Percentiles rank a stretch among this genome's conserved stretches.
These are phyloP conservation scores for Mythimna lalbum DNA, from an alignment of 2,888 invertebrate species.

Conservation along the genomic window DNA sequence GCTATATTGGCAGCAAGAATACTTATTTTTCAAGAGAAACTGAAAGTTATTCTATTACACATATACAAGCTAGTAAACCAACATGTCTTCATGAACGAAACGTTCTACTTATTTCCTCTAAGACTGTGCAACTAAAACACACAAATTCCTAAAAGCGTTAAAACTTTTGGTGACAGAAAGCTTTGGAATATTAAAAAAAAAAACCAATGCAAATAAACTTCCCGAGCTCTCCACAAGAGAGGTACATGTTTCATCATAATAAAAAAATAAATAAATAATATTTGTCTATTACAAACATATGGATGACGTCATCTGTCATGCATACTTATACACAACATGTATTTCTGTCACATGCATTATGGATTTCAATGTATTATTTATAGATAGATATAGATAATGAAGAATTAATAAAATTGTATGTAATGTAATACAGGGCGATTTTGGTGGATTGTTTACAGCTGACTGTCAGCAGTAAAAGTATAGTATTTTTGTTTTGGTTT, in stretches of 20 bases:
- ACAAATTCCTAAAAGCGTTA: constrained; percentile 75
- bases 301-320: constrained; percentile 81
- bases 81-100: constrained; percentile 47
- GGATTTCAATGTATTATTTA: constrained; percentile 61
- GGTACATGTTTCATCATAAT: constrained; percentile 77
- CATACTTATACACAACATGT: constrained; percentile 78
- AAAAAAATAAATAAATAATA: constrained; percentile 73
- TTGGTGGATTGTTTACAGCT: constrained; percentile 48
- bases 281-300: constrained; percentile 68
- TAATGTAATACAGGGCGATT: constrained; percentile 61
- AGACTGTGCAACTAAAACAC: constrained; percentile 75
- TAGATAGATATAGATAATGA: constrained; percentile 52
- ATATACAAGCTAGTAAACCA: constrained; percentile 58
- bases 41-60: constrained; percentile 57
- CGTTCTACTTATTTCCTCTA: constrained; percentile 54
- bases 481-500: constrained; percentile 33
- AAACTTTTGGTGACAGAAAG: constrained; percentile 84
- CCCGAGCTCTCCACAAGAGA: constrained; percentile 91
- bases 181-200: constrained; percentile 72
- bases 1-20: background rate
- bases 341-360: constrained; percentile 86
- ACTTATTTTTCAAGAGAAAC: constrained; percentile 52
- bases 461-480: constrained; percentile 53
- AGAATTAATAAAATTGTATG: constrained; percentile 50
- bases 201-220: constrained; percentile 80